Conservation (phyloP, 2,888 invertebrate species). For the Lasioglossum lativentre region DNA sequence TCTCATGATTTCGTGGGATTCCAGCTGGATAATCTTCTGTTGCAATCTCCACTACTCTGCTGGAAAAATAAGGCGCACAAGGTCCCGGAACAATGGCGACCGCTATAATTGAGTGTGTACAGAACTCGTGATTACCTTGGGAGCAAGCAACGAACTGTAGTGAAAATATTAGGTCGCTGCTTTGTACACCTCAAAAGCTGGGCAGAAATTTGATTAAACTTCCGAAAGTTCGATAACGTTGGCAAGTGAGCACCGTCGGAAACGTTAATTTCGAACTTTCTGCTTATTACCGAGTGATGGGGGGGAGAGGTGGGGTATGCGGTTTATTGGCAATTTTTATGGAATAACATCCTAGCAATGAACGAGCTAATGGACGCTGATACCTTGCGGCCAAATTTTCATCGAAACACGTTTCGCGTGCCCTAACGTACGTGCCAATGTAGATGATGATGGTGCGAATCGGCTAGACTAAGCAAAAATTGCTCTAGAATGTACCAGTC, state of each 20-base stretch:
- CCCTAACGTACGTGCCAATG: background rate
- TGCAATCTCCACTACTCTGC: background rate
- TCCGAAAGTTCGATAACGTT: conserved; percentile 8
- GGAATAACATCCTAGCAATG: background rate
- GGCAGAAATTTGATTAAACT: conserved; percentile 9
- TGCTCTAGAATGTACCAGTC: background rate
- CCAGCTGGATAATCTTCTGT: background rate
- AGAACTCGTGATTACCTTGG: conserved; percentile 7
- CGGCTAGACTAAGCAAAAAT: background rate
- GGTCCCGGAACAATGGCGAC: background rate
- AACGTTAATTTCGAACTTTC: conserved; percentile 9
- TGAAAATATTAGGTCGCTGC: background rate
- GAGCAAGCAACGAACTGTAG: background rate
- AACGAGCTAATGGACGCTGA: background rate
- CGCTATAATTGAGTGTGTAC: background rate
- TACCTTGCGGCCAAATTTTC: background rate
- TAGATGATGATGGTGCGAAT: background rate
- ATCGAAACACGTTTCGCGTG: background rate
- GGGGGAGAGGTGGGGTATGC: background rate
- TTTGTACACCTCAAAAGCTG: conserved; percentile 9
- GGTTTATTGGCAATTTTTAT: background rate
- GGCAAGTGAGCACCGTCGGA: background rate
- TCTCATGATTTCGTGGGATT: background rate
- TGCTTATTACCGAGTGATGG: background rate
- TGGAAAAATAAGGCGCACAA: background rate